A percentile compares a stretch with the other conserved stretches of the same genome.
Evolutionary conservation across 1,140 invertebrate genomes (phyloP).

Genomic region (Alviniconcha marisindica): DNA sequence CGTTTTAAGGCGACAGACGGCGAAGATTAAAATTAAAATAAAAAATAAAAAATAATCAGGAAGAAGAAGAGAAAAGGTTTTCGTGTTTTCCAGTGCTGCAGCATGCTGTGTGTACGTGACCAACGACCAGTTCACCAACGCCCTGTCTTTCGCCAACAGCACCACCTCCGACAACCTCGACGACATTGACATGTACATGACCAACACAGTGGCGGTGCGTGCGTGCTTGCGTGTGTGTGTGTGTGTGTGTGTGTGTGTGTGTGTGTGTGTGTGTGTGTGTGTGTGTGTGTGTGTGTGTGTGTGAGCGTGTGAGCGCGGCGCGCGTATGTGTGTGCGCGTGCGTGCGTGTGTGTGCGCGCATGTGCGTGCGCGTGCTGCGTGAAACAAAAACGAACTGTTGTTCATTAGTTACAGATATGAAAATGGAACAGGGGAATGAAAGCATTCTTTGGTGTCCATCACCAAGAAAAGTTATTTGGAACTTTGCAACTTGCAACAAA

Average conservation of each 20-base stretch:
- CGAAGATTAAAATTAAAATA: too few species aligned
- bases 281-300: background rate
- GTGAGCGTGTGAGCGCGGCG: background rate
- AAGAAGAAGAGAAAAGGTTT: too few species aligned
- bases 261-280: background rate
- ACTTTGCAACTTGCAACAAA: too few species aligned
- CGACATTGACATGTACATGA: slow-evolving; percentile 49
- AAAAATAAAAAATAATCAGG: too few species aligned
- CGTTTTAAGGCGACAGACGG: too few species aligned
- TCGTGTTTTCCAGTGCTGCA: slow-evolving; percentile 42
- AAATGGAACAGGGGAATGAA: too few species aligned
- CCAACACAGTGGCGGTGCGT: slow-evolving; percentile 41
- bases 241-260: slow-evolving; percentile 27
- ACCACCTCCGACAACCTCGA: slow-evolving; percentile 50
- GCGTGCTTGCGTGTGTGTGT: background rate
- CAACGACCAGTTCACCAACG: slow-evolving; percentile 56
- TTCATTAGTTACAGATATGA: too few species aligned
- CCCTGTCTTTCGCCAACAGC: slow-evolving; percentile 50
- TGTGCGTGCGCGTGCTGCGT: background rate
- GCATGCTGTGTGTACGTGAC: slow-evolving; percentile 57
- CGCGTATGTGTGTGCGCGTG: background rate
- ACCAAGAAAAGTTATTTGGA: too few species aligned
- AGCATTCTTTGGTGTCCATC: too few species aligned
- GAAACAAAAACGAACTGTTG: too few species aligned
- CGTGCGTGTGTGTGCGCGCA: background rate